Evolutionary conservation across 2,113 vertebrate species (phyloP), one percentile per base, ranked within the genome.

Genomic region (Arizona elegans): DNA sequence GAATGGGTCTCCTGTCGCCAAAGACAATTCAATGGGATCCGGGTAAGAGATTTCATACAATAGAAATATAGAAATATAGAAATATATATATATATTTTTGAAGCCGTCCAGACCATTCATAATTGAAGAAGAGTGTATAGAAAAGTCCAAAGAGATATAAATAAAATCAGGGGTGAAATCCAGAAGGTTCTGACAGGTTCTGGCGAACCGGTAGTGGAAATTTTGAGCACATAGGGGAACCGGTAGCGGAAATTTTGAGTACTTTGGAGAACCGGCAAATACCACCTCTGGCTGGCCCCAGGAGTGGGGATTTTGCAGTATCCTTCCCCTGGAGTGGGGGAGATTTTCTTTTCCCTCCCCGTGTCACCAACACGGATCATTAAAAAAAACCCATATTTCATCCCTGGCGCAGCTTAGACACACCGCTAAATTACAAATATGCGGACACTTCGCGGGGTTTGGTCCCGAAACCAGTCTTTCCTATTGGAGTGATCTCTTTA

Each of bases 1-100:
- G 98, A 98, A 99, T 98, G 92, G 98, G 95, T 95, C 95, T 97
- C 98, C 98, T 98, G 97, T 98, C 97, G 93, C 50, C 96, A 96
- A 97, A 97, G 96, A 93, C 97, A 98, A 98, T 98, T 98, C 98
- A 97, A 97, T 97, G 96, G 97, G 95, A 94, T 70, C 92, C 95
- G 94, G 96, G 96, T 91, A 96, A 95, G 95, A 96, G 95, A 38
- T 91, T 97, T 97, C 97, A 96, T 97, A 96, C 96, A 55, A 65
- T 94, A 94, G 0, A 55, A 92, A 94, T 56, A 91, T 56, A 91
- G 87, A 75, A 89, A 92, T 75, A 62, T 15, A 43, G 15, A 3
- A 13, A 13, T 54, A 13, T 55, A 15, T 55, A 55, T 55, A 17
- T 55, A 56, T 19, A 19, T 56, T 6, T 50, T 70, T 92, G 91